Conservation (phyloP, 2,888 invertebrate species). For the Andrena flavipes region DNA sequence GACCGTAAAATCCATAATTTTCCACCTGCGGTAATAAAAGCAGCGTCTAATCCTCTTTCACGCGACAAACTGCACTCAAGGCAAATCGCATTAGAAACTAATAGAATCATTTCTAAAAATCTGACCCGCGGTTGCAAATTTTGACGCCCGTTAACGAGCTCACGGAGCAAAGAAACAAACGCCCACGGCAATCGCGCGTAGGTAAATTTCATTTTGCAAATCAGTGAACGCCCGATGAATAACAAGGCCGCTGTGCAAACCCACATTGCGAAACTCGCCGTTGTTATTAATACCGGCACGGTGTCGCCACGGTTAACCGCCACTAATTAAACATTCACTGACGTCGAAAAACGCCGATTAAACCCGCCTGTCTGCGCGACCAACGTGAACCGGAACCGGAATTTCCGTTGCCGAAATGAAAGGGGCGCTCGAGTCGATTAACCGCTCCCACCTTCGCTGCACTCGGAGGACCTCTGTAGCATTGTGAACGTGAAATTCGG, state of each 20-base stretch:
- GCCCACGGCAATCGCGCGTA: neutral
- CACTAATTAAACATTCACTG: neutral
- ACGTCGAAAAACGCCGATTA: constrained; percentile 21
- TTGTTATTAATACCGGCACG: constrained; percentile 22
- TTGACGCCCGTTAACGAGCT: neutral
- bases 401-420: constrained; percentile 7
- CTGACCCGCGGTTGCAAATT: neutral
- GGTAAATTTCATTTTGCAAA: constrained; percentile 27
- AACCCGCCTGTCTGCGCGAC: neutral
- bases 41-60: neutral
- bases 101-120: neutral
- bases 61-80: neutral
- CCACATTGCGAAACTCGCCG: neutral
- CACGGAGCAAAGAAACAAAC: neutral
- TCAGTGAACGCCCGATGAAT: constrained; percentile 14
- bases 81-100: neutral
- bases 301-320: constrained; percentile 30
- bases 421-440: neutral
- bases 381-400: constrained; percentile 12
- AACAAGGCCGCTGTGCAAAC: constrained; percentile 14
- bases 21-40: neutral
- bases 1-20: neutral
- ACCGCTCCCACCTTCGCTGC: too few relatives aligned
- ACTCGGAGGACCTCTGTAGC: too few relatives aligned
- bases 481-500: too few relatives aligned